A percentile compares a stretch with the other conserved stretches of the same genome.
Evolutionary conservation across 2,888 invertebrate genomes (phyloP).

Genomic region (Polietes domitor): DNA sequence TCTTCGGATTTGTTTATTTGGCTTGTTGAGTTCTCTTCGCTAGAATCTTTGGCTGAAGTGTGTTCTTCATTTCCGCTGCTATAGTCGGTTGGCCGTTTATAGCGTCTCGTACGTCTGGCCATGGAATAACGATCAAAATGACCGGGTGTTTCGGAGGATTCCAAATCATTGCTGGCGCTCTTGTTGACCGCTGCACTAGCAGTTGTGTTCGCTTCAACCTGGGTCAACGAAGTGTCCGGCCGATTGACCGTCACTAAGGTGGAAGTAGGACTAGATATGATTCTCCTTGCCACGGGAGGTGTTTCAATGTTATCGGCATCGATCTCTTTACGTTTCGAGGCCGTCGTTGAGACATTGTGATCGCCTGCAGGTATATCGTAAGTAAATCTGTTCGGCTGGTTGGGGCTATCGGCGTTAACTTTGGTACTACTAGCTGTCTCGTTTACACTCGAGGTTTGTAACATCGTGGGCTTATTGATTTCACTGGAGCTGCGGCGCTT

Average conservation of each 20-base stretch:
- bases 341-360: slow-evolving; percentile 64
- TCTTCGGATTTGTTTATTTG: slow-evolving; percentile 72
- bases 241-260: slow-evolving; percentile 74
- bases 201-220: slow-evolving; percentile 54
- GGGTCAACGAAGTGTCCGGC: slow-evolving; percentile 59
- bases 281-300: slow-evolving; percentile 89
- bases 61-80: slow-evolving; percentile 83
- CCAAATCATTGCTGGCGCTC: slow-evolving; percentile 48
- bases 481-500: slow-evolving; percentile 3
- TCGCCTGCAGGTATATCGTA: slow-evolving; percentile 39
- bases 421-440: slow-evolving; percentile 69
- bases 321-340: slow-evolving; percentile 86
- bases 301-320: slow-evolving; percentile 96
- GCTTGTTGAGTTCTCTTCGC: slow-evolving; percentile 65
- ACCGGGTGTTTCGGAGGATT: slow-evolving; percentile 82
- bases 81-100: slow-evolving; percentile 85
- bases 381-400: slow-evolving; percentile 46
- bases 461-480: neutral
- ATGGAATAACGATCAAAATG: slow-evolving; percentile 93
- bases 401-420: slow-evolving; percentile 63
- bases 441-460: neutral
- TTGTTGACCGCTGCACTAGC: neutral
- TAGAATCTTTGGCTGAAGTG: slow-evolving; percentile 79
- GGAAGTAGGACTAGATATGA: slow-evolving; percentile 73
- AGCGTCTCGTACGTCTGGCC: slow-evolving; percentile 90